phyloP scores from a whole-genome alignment of 2,113 vertebrate genomes.

The Trinectes maculatus region DNA sequence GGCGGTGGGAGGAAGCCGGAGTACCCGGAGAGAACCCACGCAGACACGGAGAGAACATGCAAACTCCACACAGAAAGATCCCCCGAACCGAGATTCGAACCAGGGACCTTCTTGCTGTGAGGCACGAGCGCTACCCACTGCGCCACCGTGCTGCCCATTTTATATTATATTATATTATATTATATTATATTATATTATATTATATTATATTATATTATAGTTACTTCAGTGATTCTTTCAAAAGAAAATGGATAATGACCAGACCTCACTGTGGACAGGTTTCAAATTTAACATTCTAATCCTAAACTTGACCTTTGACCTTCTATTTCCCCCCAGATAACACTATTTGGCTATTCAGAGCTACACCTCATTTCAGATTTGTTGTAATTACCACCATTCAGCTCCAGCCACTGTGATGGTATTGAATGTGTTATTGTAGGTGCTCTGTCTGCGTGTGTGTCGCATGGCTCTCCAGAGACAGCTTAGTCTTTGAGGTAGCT shows the following conservation, averaged over 20 bases:
- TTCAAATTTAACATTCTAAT: not conserved
- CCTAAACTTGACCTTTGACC: not conserved
- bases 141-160: too few relatives aligned
- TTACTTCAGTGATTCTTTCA: not conserved
- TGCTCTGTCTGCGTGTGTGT: slow-evolving; percentile 49
- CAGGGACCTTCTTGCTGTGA: too few relatives aligned
- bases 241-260: not conserved
- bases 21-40: too few relatives aligned
- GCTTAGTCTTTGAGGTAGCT: slow-evolving; percentile 71
- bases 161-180: too few relatives aligned
- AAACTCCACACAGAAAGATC: too few relatives aligned
- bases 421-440: slow-evolving; percentile 47
- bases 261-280: not conserved
- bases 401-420: slow-evolving; percentile 23
- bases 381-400: slow-evolving; percentile 20
- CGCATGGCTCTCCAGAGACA: slow-evolving; percentile 61
- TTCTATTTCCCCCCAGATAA: slow-evolving; percentile 1
- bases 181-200: too few relatives aligned
- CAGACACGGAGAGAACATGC: too few relatives aligned
- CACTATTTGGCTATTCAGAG: slow-evolving; percentile 5
- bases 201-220: too few relatives aligned
- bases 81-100: too few relatives aligned
- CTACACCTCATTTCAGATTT: slow-evolving; percentile 5
- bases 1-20: too few relatives aligned
- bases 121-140: too few relatives aligned